Evolutionary conservation across 2,797 vertebrate species (phyloP).

Genomic region (Tokudaia muenninki): DNA sequence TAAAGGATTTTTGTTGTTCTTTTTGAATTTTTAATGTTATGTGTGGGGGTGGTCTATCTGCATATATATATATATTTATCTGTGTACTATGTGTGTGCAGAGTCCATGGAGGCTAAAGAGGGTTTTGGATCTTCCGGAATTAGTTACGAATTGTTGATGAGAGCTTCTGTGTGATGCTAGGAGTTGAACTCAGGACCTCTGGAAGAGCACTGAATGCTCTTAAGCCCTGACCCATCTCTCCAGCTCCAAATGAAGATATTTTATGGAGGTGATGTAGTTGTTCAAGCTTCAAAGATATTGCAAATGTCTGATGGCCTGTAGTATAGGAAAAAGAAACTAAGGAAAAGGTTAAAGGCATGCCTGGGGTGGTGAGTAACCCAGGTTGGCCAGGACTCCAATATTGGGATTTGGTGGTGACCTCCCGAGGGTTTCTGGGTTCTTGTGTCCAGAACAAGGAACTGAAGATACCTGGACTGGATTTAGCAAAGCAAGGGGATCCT

Average conservation of each 20-base stretch:
- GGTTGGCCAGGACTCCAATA: neutral
- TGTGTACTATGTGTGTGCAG: neutral
- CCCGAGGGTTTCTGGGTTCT: neutral
- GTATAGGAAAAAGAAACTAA: neutral
- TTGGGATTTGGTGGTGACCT: neutral
- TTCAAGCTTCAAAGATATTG: neutral
- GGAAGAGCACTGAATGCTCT: neutral
- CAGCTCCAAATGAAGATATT: neutral
- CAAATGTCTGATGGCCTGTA: neutral
- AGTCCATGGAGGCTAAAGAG: neutral
- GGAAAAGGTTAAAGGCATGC: neutral
- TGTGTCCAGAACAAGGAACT: neutral
- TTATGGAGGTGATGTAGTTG: neutral
- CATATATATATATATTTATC: neutral
- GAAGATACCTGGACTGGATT: neutral
- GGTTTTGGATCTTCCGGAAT: neutral
- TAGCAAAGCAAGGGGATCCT: neutral
- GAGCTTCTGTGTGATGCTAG: neutral
- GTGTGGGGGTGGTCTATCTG: neutral
- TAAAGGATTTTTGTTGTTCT: neutral
- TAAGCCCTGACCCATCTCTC: neutral
- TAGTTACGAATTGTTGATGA: neutral
- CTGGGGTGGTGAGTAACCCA: neutral
- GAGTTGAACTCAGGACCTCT: neutral
- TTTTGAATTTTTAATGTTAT: neutral